Evolutionary conservation across 2,113 vertebrate species (phyloP), one percentile per base, ranked within the genome.

Genomic region (Psittacula cyanocephala): DNA sequence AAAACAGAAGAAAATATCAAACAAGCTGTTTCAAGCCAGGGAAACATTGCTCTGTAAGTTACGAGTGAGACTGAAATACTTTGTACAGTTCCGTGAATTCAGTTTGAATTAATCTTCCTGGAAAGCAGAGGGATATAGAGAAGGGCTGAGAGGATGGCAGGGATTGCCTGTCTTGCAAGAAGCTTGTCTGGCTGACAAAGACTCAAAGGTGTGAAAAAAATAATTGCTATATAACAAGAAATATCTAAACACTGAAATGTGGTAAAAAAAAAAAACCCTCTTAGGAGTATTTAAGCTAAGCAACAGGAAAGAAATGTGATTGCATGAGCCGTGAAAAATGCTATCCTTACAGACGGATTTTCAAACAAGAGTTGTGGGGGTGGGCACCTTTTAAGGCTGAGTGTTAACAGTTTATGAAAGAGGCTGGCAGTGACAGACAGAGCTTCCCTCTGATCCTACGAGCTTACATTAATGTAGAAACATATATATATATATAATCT

Each of bases 281-380:
- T 25, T 8, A 1, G 6, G 33, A 71, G 19, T 33, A 37, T 57
- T 84, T 46, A 6, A 65, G 52, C 23, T 8, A 18, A 63, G 37
- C 5, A 68, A 17, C 0, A 43, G 59, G 28, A 25, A 39, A 55
- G 29, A 49, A 71, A 46, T 5, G 5, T 0, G 10, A 43, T 7
- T 50, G 47, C 46, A 19, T 1, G 29, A 41, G 44, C 41, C 41
- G 7, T 1, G 17, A 44, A 35, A 47, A n/a, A 78, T 10, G 9
- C 24, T 41, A 5, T 18, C 55, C 57, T 44, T 2, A 10, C 20
- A 23, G 22, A 59, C 14, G 33, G n/a, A 59, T 59, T 59, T 47
- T 22, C 35, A 17, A 11, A 16, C 2, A 22, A 0, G 24, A 65
- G 22, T 1, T 17, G 69, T 27, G 81, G n/a, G 6, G 44, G 18